Base-by-base conservation (phyloP, 2,888 invertebrate species). In the Drosophila flavopinicola region DNA sequence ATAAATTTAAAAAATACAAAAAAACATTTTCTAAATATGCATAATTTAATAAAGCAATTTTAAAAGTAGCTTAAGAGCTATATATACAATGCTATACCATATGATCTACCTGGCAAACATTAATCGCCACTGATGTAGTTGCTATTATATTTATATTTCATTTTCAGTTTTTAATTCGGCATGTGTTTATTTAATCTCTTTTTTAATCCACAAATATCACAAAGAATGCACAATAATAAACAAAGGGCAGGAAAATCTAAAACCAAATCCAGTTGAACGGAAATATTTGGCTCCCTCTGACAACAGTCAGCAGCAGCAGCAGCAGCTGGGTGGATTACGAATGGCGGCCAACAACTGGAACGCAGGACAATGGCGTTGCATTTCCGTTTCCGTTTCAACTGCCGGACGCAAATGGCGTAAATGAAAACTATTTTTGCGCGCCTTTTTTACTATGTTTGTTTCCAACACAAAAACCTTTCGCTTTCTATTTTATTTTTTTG, bases 301-400 rank as follows among this genome's bases (percentile, higher is more conserved):
- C 37, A 59, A 58, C 65, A 69, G 58, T 42, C 48, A 58, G 30
- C 63, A 56, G 39, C 48, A 57, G 53, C 41, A n/a, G n/a, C n/a
- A n/a, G n/a, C n/a, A n/a, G n/a, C n/a, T n/a, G n/a, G n/a, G n/a
- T 37, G 58, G 45, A 65, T 54, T 58, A n/a, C 20, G 63, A 59
- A 75, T 66, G 61, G 45, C 30, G 68, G 44, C 59, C 42, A 64
- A 23, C 54, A 66, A 59, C 25, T 23, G 52, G 45, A 59, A 38
- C 45, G 38, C 57, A 54, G 54, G 49, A 71, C 82, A 83, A 84
- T 83, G 75, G 82, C 70, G 72, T 66, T 77, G 85, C 75, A 75
- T 77, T 86, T 83, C 85, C 82, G 77, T 56, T 85, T 85, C 85
- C 85, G 69, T 54, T 68, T 61, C 65, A 35, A 30, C 66, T 54